Base-by-base conservation (phyloP, 1,140 invertebrate species). In the Tetranychus cinnabarinus region DNA sequence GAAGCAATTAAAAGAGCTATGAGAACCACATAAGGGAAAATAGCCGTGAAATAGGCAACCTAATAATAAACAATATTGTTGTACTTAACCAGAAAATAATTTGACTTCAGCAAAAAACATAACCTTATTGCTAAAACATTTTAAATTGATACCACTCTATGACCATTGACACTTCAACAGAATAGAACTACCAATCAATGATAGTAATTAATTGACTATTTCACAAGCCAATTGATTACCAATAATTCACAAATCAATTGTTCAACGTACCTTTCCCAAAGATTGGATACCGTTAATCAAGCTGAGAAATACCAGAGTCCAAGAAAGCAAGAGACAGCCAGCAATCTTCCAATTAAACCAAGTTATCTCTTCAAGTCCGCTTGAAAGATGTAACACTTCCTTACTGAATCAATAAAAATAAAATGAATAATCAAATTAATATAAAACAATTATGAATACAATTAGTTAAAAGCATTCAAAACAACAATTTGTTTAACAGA, bases 1-100 rank as follows among this genome's bases (percentile, higher is more conserved):
- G 77, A 78, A 39, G 78, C 71, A 39, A 79, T 70, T 58, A 80
- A 71, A 36, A 80, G 66, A 34, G 75, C 71, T 34, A 72, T 67
- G 7, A 80, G 70, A 0, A 80, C 77, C 12, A 77, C 62, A 67
- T 80, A 80, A 1, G 78, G 79, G 62, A 81, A 78, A 36, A 78
- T 69, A 8, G 78, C 77, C 6, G 77, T 79, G 60, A 79, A 79
- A 74, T 78, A 78, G 31, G 78, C 76, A 45, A 78, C 82, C 78
- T 84, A 68, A 6, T 42, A 10, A 42, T 42, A 42, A 42, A 42
- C 10, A 10, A 42, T 42, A 42, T 42, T 10, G 39, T 42, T 42
- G 39, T 42, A 6, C 10, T 42, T 6, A 42, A 42, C 5, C 39
- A 42, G 5, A 42, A 42, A 6, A 42, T 5, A 10, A 42, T 42